A percentile compares a stretch with the other conserved stretches of the same genome.
Evolutionary conservation across 2,888 invertebrate species (phyloP).

Genomic region (Drosophila imparisetae): DNA sequence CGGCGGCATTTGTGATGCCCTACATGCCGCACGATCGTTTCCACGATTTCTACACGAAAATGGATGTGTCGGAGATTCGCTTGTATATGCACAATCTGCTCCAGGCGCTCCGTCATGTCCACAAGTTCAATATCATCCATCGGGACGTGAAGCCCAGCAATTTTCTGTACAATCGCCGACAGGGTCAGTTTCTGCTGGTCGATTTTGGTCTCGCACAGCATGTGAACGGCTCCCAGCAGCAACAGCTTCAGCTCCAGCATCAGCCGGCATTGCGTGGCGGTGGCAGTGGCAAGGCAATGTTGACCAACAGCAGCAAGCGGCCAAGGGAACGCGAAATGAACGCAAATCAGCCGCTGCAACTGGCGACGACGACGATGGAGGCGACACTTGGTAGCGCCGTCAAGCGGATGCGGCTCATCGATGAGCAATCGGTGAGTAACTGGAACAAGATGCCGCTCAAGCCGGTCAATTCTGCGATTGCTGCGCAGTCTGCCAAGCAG

Average conservation of each 20-base stretch:
- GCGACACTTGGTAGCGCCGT: conserved; percentile 59
- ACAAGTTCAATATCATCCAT: conserved; percentile 93
- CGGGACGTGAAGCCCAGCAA: conserved; percentile 96
- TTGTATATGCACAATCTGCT: conserved; percentile 93
- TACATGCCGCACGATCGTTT: conserved; percentile 92
- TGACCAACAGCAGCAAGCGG: conserved; percentile 62
- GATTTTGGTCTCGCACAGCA: conserved; percentile 96
- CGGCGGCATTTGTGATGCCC: conserved; percentile 95
- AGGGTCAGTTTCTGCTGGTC: conserved; percentile 90
- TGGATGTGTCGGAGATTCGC: conserved; percentile 89
- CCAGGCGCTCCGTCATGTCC: conserved; percentile 91
- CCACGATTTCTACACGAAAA: conserved; percentile 90
- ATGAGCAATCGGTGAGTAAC: conserved; percentile 41
- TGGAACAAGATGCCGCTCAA: conserved; percentile 83
- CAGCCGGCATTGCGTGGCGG: neutral
- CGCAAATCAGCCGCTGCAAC: conserved; percentile 2
- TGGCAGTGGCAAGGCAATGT: neutral
- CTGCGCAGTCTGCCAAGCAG: conserved; percentile 51
- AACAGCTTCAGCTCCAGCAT: neutral
- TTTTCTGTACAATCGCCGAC: conserved; percentile 92
- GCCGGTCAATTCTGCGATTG: conserved; percentile 79
- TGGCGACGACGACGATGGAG: conserved; percentile 24
- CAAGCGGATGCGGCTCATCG: conserved; percentile 75
- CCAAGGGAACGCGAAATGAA: conserved; percentile 57
- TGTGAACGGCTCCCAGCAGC: conserved; percentile 47